Percentiles rank a stretch among this genome's conserved stretches.
These are phyloP conservation scores for Phyllotis vaccarum DNA, from an alignment of 2,797 vertebrate species.

Conservation along the genomic window DNA sequence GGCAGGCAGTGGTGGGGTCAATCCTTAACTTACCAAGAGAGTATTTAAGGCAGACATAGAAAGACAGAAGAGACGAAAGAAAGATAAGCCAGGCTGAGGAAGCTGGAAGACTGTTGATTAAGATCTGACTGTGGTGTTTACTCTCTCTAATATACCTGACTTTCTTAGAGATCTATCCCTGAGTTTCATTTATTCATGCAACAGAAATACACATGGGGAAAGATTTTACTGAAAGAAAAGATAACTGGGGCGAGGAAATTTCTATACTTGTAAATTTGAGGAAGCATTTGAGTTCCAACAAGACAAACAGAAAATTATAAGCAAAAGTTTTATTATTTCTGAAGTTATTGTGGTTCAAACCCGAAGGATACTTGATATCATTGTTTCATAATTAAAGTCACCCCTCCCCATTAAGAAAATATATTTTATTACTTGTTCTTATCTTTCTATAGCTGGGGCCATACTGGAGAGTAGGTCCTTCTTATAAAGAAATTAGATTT, in stretches of 20 bases:
- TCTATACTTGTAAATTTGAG: conserved; percentile 61
- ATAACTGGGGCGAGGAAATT: conserved; percentile 20
- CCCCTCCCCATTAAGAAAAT: conserved; percentile 87
- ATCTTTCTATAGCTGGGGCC: conserved; percentile 76
- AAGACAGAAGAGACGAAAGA: too few species aligned
- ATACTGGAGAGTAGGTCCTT: conserved; percentile 72
- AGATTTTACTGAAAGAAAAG: not conserved
- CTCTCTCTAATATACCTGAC: too few species aligned
- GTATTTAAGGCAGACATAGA: too few species aligned
- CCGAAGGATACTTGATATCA: conserved; percentile 86
- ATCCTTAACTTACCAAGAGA: too few species aligned
- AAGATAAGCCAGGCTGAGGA: too few species aligned
- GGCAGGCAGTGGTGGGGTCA: too few species aligned
- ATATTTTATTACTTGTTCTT: conserved; percentile 84
- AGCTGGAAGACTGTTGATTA: too few species aligned
- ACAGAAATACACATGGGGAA: not conserved
- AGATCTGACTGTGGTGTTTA: too few species aligned
- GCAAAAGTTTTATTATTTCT: conserved; percentile 77
- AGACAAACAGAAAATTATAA: conserved; percentile 55
- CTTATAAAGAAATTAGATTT: conserved; percentile 77
- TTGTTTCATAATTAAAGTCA: conserved; percentile 90
- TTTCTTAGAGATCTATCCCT: too few species aligned
- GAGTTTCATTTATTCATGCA: too few species aligned
- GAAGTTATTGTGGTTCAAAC: conserved; percentile 85
- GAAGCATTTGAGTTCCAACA: conserved; percentile 25